Evolutionary conservation across 2,888 invertebrate species (phyloP), one percentile per base, ranked within the genome.

Genomic region (Stictocephala bisonia): DNA sequence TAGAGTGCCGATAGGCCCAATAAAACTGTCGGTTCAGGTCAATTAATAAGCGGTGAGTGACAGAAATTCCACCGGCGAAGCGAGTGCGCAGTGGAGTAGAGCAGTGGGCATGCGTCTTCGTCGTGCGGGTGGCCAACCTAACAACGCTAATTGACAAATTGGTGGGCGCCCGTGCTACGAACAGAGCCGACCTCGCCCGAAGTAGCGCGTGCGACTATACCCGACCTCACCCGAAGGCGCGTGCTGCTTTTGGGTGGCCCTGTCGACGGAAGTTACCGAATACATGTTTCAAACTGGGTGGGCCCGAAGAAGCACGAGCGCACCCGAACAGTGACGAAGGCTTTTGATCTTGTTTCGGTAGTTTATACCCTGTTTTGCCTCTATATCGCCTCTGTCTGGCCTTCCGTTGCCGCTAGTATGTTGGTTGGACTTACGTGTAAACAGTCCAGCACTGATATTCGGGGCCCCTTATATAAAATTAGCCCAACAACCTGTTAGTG

Each of bases 161-260:
- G 60, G 40, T 24, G 11, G 20, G 60, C 60, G 60, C 60, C 60
- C 60, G 60, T 20, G 60, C 44, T 44, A 44, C 9, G 44, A 44
- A 15, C 60, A 35, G 60, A 35, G 11, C 44, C 44, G 44, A 44
- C 35, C 60, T 22, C 60, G 40, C 60, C 31, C 60, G 60, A 60
- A 60, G 60, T 35, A 35, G 44, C 60, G 60, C 60, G 60, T 60
- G 60, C 44, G 44, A 44, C 15, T 15, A 4, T n/a, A n/a, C 60
- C 44, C 58, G 60, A 60, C 35, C 18, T 35, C 60, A 40, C 35
- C 60, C 60, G 60, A 60, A 40, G 60, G 7, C 40, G 60, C 60
- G 60, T 60, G 60, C 60, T 58, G 60, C 40, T 40, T 60, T 60
- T 60, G 60, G 35, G 60, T 60, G 60, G 60, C 40, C 60, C 60